Evolutionary conservation across 2,113 vertebrate species (phyloP).

Genomic region (Paralichthys olivaceus): DNA sequence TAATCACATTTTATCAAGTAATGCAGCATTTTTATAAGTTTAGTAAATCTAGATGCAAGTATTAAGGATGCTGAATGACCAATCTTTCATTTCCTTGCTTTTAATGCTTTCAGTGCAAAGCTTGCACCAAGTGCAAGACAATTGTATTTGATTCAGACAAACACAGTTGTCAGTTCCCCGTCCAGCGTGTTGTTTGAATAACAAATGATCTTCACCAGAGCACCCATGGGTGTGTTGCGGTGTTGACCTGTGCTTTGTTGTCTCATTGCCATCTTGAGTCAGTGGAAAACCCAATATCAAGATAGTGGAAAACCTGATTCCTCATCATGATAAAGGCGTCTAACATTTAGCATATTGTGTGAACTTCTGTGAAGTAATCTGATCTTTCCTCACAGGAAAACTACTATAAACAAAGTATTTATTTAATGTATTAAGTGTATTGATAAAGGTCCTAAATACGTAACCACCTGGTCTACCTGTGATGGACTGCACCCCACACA

Average conservation of each 20-base stretch:
- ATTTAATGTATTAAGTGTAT: not conserved
- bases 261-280: not conserved
- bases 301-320: not conserved
- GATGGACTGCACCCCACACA: not conserved
- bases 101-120: no score
- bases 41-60: no score
- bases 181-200: not conserved
- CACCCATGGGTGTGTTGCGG: not conserved
- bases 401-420: not conserved
- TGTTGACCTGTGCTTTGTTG: no score
- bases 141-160: not conserved
- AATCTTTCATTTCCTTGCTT: no score
- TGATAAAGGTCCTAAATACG: not conserved
- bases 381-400: not conserved
- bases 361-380: not conserved
- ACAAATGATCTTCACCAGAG: not conserved
- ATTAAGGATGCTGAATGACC: no score
- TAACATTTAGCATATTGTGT: no score
- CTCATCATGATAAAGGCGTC: not conserved
- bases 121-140: no score
- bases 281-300: not conserved
- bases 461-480: not conserved
- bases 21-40: no score
- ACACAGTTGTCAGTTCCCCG: not conserved
- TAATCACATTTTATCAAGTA: no score